phyloP scores from a whole-genome alignment of 2,113 vertebrate species.

The Colinus virginianus region DNA sequence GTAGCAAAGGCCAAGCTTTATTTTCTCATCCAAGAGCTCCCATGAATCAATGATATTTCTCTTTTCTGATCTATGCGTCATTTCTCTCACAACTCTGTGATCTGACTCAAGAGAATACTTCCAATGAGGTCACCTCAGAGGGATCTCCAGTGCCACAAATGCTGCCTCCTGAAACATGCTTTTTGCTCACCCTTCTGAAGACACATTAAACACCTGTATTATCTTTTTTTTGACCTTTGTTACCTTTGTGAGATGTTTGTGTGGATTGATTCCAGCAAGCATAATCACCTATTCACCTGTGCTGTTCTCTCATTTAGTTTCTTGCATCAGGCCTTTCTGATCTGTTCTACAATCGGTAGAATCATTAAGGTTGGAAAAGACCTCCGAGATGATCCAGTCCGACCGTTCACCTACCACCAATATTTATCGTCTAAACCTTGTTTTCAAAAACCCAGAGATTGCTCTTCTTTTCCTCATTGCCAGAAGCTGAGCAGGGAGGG shows the following conservation, averaged over 20 bases:
- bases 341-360: neutral
- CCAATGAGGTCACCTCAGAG: neutral
- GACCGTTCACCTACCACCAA: too few relatives aligned
- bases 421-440: too few relatives aligned
- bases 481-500: neutral
- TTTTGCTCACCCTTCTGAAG: slow-evolving; percentile 30
- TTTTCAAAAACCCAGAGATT: neutral
- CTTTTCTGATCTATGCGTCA: neutral
- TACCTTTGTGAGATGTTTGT: neutral
- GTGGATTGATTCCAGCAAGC: neutral
- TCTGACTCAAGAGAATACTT: neutral
- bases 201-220: neutral
- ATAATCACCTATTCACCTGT: neutral
- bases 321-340: neutral
- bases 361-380: too few relatives aligned
- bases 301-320: neutral
- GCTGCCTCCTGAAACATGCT: neutral
- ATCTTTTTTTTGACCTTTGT: neutral
- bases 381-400: too few relatives aligned
- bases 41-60: slow-evolving; percentile 27
- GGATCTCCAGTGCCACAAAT: neutral
- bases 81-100: slow-evolving; percentile 20
- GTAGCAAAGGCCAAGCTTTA: neutral
- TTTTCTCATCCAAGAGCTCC: neutral
- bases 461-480: neutral